Evolutionary conservation across 1,140 invertebrate species (phyloP).

Genomic region (Marisa cornuarietis): DNA sequence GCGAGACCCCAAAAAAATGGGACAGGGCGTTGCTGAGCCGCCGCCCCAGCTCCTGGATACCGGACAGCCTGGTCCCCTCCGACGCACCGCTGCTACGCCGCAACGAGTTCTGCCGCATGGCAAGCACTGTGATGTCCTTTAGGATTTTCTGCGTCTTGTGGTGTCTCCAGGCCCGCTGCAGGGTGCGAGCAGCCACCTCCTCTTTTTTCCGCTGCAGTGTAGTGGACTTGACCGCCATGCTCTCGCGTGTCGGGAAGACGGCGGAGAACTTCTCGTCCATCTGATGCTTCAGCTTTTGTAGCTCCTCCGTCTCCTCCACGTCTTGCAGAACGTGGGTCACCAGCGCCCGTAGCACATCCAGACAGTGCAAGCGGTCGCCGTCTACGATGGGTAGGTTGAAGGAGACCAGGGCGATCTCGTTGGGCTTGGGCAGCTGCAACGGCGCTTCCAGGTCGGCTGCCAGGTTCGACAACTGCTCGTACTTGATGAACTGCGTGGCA

Average conservation of each 20-base stretch:
- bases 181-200: constrained; percentile 89
- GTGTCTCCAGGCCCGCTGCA: constrained; percentile 78
- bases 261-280: constrained; percentile 95
- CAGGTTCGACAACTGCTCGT: constrained; percentile 92
- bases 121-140: constrained; percentile 55
- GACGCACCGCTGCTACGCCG: constrained; percentile 22
- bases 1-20: constrained; percentile 49
- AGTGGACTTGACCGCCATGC: constrained; percentile 91
- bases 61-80: constrained; percentile 28
- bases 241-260: constrained; percentile 93
- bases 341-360: constrained; percentile 92
- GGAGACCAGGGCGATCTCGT: constrained; percentile 92
- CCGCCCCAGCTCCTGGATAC: constrained; percentile 38
- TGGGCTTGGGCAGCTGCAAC: constrained; percentile 88
- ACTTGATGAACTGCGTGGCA: constrained; percentile 94
- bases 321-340: constrained; percentile 90
- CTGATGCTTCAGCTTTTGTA: constrained; percentile 87
- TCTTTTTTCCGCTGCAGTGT: constrained; percentile 95
- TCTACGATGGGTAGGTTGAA: constrained; percentile 95
- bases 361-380: constrained; percentile 94
- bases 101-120: constrained; percentile 47
- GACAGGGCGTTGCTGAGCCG: constrained; percentile 47
- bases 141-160: constrained; percentile 57
- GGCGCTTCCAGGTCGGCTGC: constrained; percentile 93
- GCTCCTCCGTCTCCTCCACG: constrained; percentile 94